Evolutionary conservation across 2,797 vertebrate genomes (phyloP).

Genomic region (Poecile montanus): DNA sequence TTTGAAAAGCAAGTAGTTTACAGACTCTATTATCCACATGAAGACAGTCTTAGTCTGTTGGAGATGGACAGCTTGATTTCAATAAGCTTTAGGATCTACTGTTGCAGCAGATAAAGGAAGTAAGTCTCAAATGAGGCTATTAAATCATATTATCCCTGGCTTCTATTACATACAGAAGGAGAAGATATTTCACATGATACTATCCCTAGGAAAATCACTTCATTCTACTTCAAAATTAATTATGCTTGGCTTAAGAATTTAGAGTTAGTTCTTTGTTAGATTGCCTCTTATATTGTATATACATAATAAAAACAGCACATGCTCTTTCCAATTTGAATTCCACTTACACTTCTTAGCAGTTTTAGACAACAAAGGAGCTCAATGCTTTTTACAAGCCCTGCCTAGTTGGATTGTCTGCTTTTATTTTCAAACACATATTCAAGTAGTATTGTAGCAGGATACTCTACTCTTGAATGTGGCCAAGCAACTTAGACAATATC

Average conservation of each 20-base stretch:
- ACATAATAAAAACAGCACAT: background rate
- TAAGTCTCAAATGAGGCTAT: background rate
- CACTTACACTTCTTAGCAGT: background rate
- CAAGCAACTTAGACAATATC: background rate
- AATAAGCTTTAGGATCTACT: background rate
- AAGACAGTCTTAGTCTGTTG: background rate
- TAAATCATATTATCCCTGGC: background rate
- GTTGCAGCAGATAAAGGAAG: background rate
- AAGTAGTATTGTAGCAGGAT: background rate
- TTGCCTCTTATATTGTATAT: background rate
- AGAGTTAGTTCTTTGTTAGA: background rate
- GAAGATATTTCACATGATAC: background rate
- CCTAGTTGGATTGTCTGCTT: background rate
- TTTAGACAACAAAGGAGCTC: background rate
- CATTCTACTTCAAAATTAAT: background rate
- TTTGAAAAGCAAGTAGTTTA: background rate
- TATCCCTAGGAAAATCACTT: background rate
- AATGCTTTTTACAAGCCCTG: background rate
- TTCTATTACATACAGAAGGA: background rate
- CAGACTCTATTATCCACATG: background rate
- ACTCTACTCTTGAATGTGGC: background rate
- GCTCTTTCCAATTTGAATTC: background rate
- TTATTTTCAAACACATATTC: conserved; percentile 6
- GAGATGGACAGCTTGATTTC: background rate
- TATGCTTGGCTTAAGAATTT: background rate